Base-by-base conservation (phyloP, 2,797 vertebrate genomes). In the Craterocephalus amniculus region DNA sequence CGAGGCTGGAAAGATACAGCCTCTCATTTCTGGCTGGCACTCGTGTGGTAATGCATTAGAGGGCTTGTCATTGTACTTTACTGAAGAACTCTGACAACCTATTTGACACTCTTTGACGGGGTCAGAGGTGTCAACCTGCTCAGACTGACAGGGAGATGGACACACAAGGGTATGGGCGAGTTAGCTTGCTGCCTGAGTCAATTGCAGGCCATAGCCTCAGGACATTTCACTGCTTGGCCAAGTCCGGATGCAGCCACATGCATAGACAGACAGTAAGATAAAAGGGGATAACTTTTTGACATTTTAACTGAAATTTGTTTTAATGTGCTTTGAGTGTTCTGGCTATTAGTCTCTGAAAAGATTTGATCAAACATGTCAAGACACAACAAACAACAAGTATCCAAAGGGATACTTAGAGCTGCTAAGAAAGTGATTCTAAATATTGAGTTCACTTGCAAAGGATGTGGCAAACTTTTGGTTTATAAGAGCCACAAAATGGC, bases 21-120 rank as follows among this genome's bases (percentile, higher is more conserved):
- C 89, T 90, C 87, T 94, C 90, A 92, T 92, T 92, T 92, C 85
- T 82, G 90, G 81, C 89, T 89, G 83, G 88, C 86, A 86, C 86
- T 87, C 59, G 76, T 89, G 91, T 74, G 77, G 88, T 92, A 89
- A 91, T 84, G 84, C 89, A 92, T 93, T 91, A 90, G 82, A 84
- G 79, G 88, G 80, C 90, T 92, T 93, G 90, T 93, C 89, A 90
- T 87, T 89, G 90, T 74, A 82, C 90, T 93, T 93, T 90, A 93
- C 80, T 91, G 91, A 93, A 91, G 88, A 82, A 76, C 80, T 86
- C 86, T 89, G 90, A 94, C 90, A 91, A 91, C 82, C 84, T 83
- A 88, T 91, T 91, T 92, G 91, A 94, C 93, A 92, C 91, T 85
- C 69, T 59, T 59, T 76, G 80, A 91, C 75, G 75, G 85, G 91